Evolutionary conservation across 2,888 invertebrate species (phyloP).

Genomic region (Sinhomidia bicolor): DNA sequence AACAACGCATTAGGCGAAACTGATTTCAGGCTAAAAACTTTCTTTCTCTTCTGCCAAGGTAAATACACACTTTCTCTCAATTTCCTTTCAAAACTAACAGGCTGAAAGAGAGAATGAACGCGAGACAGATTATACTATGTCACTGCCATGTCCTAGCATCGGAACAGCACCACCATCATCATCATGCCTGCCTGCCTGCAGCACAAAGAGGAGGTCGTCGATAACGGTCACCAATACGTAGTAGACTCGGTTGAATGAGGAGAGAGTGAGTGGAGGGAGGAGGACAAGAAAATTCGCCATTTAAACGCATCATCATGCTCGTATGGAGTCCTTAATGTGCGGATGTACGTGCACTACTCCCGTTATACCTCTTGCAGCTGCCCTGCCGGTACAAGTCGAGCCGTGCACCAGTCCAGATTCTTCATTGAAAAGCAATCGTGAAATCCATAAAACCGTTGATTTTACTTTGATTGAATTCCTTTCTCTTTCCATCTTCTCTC

Average conservation of each 20-base stretch:
- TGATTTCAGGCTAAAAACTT: conserved; percentile 17
- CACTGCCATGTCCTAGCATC: too few relatives aligned
- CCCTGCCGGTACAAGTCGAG: too few relatives aligned
- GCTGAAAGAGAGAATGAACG: background rate
- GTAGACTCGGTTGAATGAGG: background rate
- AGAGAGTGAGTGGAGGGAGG: conserved; percentile 23
- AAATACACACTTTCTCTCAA: background rate
- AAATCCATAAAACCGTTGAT: conserved; percentile 74
- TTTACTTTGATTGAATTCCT: conserved; percentile 75
- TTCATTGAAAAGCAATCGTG: conserved; percentile 68
- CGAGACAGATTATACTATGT: background rate
- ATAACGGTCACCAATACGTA: background rate
- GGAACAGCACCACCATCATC: too few relatives aligned
- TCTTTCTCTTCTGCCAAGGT: too few relatives aligned
- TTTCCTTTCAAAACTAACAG: background rate
- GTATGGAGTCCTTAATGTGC: background rate
- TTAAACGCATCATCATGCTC: conserved; percentile 60
- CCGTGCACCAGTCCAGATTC: background rate
- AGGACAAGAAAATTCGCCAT: conserved; percentile 19
- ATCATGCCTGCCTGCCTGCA: too few relatives aligned
- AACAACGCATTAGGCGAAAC: background rate
- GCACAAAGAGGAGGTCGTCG: background rate
- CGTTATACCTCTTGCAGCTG: background rate
- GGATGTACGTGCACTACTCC: conserved; percentile 5
- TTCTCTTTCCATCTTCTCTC: conserved; percentile 5